Evolutionary conservation across 1,140 invertebrate species (phyloP).

Genomic region (Limonius californicus): DNA sequence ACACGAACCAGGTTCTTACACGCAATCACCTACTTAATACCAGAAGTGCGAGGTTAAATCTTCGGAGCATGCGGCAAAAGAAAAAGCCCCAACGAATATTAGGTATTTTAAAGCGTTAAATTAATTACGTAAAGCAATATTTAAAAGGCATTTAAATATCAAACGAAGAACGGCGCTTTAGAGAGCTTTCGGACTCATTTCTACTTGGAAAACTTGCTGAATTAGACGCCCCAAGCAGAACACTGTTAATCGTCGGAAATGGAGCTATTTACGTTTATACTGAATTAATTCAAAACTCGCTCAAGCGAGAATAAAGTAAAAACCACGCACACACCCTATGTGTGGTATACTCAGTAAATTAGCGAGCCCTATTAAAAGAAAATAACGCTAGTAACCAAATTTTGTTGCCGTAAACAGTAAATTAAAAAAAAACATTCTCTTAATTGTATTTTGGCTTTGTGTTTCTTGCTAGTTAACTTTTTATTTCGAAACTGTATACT

Average conservation of each 20-base stretch:
- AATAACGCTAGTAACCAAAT: neutral
- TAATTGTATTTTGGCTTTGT: too few relatives aligned
- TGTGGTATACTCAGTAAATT: neutral
- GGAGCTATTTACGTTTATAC: constrained; percentile 36
- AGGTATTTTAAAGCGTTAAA: constrained; percentile 36
- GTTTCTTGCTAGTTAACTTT: too few relatives aligned
- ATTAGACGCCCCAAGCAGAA: constrained; percentile 29
- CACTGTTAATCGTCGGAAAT: constrained; percentile 36
- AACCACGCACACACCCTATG: neutral
- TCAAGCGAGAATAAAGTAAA: constrained; percentile 30
- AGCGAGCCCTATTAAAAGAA: neutral
- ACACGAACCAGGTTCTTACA: constrained; percentile 21
- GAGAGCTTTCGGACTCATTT: constrained; percentile 31
- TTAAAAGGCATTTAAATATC: constrained; percentile 37
- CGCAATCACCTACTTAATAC: constrained; percentile 15
- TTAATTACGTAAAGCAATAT: constrained; percentile 38
- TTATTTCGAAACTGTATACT: too few relatives aligned
- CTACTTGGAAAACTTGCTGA: constrained; percentile 30
- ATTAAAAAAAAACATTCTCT: too few relatives aligned
- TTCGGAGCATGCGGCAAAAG: neutral
- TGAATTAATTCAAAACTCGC: constrained; percentile 34
- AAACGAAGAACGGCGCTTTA: constrained; percentile 31
- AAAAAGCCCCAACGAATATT: neutral
- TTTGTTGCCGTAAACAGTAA: too few relatives aligned
- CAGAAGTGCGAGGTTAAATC: constrained; percentile 6